Conservation (phyloP, 2,113 vertebrate genomes). For the Andinoacara biseriatus region DNA sequence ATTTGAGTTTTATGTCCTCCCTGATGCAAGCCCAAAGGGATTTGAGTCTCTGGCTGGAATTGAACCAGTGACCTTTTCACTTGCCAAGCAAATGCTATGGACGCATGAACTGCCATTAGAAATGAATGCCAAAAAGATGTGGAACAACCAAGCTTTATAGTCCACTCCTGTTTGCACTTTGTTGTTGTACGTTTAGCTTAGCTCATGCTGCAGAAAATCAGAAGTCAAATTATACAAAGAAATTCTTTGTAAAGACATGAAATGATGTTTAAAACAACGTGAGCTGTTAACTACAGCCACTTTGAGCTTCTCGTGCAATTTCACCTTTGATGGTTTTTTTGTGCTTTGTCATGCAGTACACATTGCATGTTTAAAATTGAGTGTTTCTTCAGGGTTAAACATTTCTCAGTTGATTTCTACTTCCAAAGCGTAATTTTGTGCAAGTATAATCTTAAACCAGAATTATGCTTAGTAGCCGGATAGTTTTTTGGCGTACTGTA, state of each 20-base stretch:
- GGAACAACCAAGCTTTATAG: not conserved
- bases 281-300: not conserved
- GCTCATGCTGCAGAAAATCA: not conserved
- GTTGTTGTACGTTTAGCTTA: too few relatives aligned
- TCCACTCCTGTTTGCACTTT: too few relatives aligned
- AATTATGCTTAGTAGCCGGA: too few relatives aligned
- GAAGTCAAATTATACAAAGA: not conserved
- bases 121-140: not conserved
- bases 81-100: not conserved
- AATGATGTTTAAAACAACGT: not conserved
- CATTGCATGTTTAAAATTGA: too few relatives aligned
- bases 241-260: not conserved
- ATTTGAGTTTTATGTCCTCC: not conserved
- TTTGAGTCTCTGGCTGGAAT: not conserved
- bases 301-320: too few relatives aligned
- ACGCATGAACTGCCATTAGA: not conserved
- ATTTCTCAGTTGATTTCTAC: too few relatives aligned
- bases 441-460: too few relatives aligned
- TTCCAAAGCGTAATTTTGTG: too few relatives aligned
- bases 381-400: too few relatives aligned
- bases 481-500: too few relatives aligned
- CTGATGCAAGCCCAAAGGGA: not conserved
- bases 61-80: not conserved
- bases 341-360: not conserved
- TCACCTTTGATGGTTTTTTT: not conserved